Base-by-base conservation (phyloP, 2,888 invertebrate genomes). In the Cenopis cana region DNA sequence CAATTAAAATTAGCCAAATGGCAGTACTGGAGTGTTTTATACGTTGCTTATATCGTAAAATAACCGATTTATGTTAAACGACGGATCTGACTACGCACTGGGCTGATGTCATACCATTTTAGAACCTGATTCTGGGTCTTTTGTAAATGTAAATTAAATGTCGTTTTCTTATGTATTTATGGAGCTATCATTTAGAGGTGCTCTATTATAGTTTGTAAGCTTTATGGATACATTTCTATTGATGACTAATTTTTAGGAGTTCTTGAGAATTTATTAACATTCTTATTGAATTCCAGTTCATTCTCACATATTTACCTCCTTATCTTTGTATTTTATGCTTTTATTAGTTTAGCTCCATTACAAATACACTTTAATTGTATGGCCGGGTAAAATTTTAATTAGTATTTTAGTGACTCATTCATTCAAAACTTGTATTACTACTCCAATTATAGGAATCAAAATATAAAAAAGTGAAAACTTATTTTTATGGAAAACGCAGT, bases 1-100 rank as follows among this genome's bases (percentile, higher is more conserved):
- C 83, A 86, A 89, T 89, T 88, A 89, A 90, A 90, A 89, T 90
- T 89, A 89, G 87, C 87, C 83, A 88, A 90, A 89, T 81, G 82
- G 87, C 87, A 83, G 84, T 87, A 85, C 83, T 82, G 78, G 81
- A 81, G 82, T 83, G 82, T 80, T 89, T 90, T 89, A 89, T 88
- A 82, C 84, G 79, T 79, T 78, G 79, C 79, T 81, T 77, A 81
- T 80, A 81, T 87, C 87, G 86, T 91, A 87, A 90, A 91, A 81
- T 84, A 74, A 74, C 76, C 84, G 81, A 90, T 91, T 90, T 91
- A 90, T 90, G 86, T 85, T 80, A 79, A 81, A 76, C 79, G 75
- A 79, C 76, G 73, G 75, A 74, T 74, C 77, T 78, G 84, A 83
- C 78, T 77, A 76, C 70, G 46, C 46, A 66, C 24, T 79, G 65